A percentile compares a stretch with the other conserved stretches of the same genome.
Evolutionary conservation across 64 coral and sea anemone species (phyloP).

Genomic region (Anthopleura sola): DNA sequence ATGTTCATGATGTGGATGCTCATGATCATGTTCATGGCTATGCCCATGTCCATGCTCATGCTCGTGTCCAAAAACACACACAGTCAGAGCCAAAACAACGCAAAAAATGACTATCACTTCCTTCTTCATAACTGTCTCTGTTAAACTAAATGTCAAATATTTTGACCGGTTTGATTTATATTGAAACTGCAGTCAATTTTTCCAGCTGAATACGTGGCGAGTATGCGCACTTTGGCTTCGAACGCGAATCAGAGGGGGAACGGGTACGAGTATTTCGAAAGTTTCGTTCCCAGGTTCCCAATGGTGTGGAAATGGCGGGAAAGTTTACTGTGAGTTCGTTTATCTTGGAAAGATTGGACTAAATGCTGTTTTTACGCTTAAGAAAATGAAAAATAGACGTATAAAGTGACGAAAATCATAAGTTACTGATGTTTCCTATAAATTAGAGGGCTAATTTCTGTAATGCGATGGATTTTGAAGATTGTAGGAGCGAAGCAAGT

Average conservation of each 20-base stretch:
- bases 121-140: constrained; percentile 9
- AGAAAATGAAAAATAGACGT: not conserved
- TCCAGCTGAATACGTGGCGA: constrained; percentile 85
- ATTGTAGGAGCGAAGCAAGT: constrained; percentile 62
- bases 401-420: not conserved
- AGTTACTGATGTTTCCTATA: not conserved
- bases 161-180: constrained; percentile 5
- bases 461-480: constrained; percentile 40
- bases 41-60: constrained; percentile 1
- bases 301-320: not conserved
- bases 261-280: not conserved
- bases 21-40: too few relatives aligned
- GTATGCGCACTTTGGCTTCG: constrained; percentile 55
- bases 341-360: not conserved
- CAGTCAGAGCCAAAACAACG: constrained; percentile 17
- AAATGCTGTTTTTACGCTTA: not conserved
- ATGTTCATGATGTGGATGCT: constrained; percentile 44
- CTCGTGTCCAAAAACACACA: not conserved
- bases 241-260: not conserved
- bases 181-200: constrained; percentile 57
- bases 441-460: not conserved
- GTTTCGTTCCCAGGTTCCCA: not conserved
- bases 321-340: not conserved
- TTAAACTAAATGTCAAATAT: not conserved
- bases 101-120: constrained; percentile 4